Conservation (phyloP, 2,888 invertebrate species). For the Euproctis similis region DNA sequence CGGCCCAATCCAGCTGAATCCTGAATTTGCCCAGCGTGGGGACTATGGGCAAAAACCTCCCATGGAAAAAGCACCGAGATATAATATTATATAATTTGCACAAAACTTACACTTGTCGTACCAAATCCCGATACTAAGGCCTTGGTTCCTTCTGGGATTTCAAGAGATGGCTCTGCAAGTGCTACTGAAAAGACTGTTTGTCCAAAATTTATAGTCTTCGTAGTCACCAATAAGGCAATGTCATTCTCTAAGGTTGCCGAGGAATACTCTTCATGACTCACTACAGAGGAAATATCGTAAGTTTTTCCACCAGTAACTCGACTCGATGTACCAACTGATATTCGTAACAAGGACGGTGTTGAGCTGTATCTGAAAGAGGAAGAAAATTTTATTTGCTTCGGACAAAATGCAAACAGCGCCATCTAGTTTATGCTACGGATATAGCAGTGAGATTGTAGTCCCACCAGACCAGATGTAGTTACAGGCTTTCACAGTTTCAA, state of each 20-base stretch:
- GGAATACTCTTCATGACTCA: constrained; percentile 46
- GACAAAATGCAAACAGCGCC: no score
- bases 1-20: no score
- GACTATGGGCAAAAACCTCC: no score
- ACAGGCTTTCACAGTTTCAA: no score
- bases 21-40: no score
- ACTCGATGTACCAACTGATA: constrained; percentile 45
- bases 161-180: constrained; percentile 31
- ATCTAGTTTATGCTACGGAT: no score
- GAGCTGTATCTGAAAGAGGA: constrained; percentile 33
- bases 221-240: constrained; percentile 47
- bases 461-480: no score
- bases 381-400: no score
- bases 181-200: constrained; percentile 33
- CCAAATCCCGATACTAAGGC: constrained; percentile 65
- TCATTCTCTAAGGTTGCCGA: constrained; percentile 44
- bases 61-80: background rate
- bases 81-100: background rate
- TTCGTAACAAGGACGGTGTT: constrained; percentile 34
- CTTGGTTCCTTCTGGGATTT: constrained; percentile 39
- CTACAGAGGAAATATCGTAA: constrained; percentile 37
- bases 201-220: constrained; percentile 35
- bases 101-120: constrained; percentile 38
- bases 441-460: no score
- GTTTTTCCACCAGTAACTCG: constrained; percentile 45